Base-by-base conservation (phyloP, 2,113 vertebrate species). In the Equus quagga region DNA sequence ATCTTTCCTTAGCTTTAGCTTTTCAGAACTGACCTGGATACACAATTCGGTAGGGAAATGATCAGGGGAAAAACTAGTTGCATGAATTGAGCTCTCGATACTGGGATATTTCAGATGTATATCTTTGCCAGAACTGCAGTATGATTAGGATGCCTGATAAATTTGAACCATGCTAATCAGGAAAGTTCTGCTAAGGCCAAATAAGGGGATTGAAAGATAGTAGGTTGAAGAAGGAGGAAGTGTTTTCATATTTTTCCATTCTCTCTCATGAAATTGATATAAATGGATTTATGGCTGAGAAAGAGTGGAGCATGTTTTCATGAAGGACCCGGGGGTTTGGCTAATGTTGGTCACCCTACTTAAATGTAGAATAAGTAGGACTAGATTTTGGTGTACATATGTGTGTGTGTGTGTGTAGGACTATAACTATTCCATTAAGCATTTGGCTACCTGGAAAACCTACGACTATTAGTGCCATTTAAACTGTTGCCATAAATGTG, bases 21-120 rank as follows among this genome's bases (percentile, higher is more conserved):
- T 51, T 72, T 91, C 56, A 89, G 41, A 64, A 91, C 91, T 93
- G 80, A 21, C 72, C 28, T 94, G 41, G 62, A 28, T 94, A 24
- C 24, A 13, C 12, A 17, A n/a, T 82, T 82, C 46, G 21, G 21
- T 79, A 72, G 62, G 75, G 70, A 44, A 75, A 19, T n/a, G 33
- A 56, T 67, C 33, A 60, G 15, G 58, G 78, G 46, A 78, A 67
- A 67, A 88, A 67, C 15, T 87, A 90, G 18, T 78, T 90, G 26
- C 17, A 67, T 23, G 12, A 82, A 81, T 44, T 33, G 24, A 82
- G 62, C 12, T 70, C 6, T 72, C 14, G n/a, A 67, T 85, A n/a
- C 21, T 46, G 78, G 56, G 33, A 31, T 86, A 72, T 97, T 82
- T 41, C 70, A 49, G 28, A 15, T 28, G 13, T 46, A 0, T 26